A percentile compares a stretch with the other conserved stretches of the same genome.
These are phyloP conservation scores for Picathartes gymnocephalus DNA, from an alignment of 2,113 vertebrate species.

Conservation along the genomic window DNA sequence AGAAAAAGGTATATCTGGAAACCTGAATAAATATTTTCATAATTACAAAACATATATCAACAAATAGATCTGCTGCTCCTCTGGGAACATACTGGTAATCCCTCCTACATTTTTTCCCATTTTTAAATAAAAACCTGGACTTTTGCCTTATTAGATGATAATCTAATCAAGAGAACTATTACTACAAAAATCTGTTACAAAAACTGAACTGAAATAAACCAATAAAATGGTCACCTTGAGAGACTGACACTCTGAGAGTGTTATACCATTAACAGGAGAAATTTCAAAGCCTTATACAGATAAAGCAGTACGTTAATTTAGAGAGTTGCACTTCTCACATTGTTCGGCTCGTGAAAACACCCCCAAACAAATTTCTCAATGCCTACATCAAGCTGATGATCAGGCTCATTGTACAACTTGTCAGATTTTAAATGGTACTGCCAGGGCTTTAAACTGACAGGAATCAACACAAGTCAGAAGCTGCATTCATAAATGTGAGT, in stretches of 20 bases:
- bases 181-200: background rate
- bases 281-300: background rate
- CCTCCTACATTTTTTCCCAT: accelerated
- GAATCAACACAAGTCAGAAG: background rate
- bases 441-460: background rate
- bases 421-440: background rate
- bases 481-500: background rate
- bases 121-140: background rate
- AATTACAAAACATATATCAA: background rate
- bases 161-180: background rate
- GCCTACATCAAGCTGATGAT: background rate
- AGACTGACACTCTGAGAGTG: background rate
- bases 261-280: background rate
- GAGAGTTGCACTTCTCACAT: background rate
- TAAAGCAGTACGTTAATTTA: background rate
- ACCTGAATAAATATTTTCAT: background rate
- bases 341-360: background rate
- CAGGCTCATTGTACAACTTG: background rate
- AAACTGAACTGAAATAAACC: background rate
- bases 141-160: background rate
- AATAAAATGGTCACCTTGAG: background rate
- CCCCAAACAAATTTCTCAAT: background rate
- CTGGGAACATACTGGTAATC: background rate
- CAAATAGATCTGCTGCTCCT: background rate
- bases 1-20: background rate